phyloP scores from a whole-genome alignment of 2,888 invertebrate genomes.

The Drosophila nr. perissopoda region DNA sequence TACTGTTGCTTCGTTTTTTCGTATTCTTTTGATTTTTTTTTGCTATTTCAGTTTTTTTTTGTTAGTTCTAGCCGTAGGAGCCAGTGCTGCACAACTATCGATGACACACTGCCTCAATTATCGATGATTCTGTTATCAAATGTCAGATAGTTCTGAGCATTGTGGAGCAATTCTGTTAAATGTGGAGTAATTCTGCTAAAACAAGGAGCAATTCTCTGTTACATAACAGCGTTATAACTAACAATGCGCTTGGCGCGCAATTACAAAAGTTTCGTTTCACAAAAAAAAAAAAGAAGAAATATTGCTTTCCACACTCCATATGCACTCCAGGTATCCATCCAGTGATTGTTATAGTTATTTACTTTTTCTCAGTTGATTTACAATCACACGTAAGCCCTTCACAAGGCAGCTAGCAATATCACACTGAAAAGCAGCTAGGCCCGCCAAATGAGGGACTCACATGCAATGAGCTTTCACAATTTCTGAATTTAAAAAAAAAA shows the following conservation, averaged over 20 bases:
- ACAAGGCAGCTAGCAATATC: slow-evolving; percentile 85
- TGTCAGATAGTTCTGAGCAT: slow-evolving; percentile 1
- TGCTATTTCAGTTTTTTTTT: slow-evolving; percentile 24
- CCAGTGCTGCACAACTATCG: slow-evolving; percentile 44
- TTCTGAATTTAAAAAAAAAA: not conserved
- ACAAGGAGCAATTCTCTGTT: slow-evolving; percentile 9
- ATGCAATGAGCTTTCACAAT: slow-evolving; percentile 67
- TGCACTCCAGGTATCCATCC: not conserved
- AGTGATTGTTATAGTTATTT: not conserved
- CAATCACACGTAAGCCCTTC: slow-evolving; percentile 85
- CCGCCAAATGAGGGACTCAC: slow-evolving; percentile 84
- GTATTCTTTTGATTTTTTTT: slow-evolving; percentile 42
- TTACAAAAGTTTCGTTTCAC: slow-evolving; percentile 2
- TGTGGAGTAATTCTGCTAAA: slow-evolving; percentile 15
- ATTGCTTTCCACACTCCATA: not conserved
- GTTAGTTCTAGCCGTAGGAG: slow-evolving; percentile 48
- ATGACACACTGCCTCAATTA: slow-evolving; percentile 27
- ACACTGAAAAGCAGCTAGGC: slow-evolving; percentile 76
- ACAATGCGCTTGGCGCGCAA: slow-evolving; percentile 12
- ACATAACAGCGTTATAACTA: slow-evolving; percentile 6
- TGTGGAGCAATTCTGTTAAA: slow-evolving; percentile 25
- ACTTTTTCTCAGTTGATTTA: slow-evolving; percentile 52
- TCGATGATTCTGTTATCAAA: slow-evolving; percentile 40
- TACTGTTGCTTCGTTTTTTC: slow-evolving; percentile 41
- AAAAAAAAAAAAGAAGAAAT: not conserved